Conservation (phyloP, 2,888 invertebrate species). For the Papilio gigon region DNA sequence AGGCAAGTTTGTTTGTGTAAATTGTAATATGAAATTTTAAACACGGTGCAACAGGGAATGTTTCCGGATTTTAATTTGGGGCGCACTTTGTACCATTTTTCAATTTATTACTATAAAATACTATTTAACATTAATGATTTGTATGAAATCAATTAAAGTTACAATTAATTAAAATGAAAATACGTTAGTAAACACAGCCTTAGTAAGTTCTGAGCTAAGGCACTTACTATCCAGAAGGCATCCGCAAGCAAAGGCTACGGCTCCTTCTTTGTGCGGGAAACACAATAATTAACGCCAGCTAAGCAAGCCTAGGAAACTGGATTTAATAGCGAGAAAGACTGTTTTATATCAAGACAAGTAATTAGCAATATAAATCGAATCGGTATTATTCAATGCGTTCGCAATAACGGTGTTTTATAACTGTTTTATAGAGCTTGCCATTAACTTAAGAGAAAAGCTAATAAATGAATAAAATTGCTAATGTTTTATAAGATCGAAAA, state of each 20-base stretch:
- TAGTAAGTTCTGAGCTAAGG: neutral
- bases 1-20: neutral
- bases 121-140: too few relatives aligned
- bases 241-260: conserved; percentile 24
- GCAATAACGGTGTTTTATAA: neutral
- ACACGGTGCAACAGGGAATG: neutral
- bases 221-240: conserved; percentile 24
- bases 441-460: too few relatives aligned
- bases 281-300: conserved; percentile 32
- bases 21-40: neutral
- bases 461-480: too few relatives aligned
- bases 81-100: neutral
- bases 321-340: conserved; percentile 36
- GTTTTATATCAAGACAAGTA: conserved; percentile 13
- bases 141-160: neutral
- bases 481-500: conserved; percentile 14
- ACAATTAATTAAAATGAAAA: neutral
- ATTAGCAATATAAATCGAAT: conserved; percentile 16
- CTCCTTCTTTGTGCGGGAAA: conserved; percentile 31
- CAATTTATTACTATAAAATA: neutral
- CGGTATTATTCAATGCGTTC: neutral
- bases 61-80: neutral
- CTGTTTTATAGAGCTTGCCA: neutral
- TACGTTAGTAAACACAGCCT: neutral
- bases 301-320: conserved; percentile 26